Base-by-base conservation (phyloP, 2,797 vertebrate species). In the Eulemur mongoz region DNA sequence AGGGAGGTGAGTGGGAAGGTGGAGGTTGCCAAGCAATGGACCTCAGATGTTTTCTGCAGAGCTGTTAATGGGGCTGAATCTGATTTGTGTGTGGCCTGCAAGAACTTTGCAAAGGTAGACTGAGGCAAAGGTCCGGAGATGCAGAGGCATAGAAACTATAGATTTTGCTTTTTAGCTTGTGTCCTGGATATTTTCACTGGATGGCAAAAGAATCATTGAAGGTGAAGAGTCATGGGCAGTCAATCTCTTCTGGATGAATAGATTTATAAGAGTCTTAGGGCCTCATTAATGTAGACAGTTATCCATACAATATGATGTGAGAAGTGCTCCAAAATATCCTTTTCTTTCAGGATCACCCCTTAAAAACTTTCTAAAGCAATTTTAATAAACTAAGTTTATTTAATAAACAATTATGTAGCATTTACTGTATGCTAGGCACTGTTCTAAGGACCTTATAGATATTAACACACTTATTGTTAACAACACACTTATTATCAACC, bases 41-140 rank as follows among this genome's bases (percentile, higher is more conserved):
- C 72, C 54, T 94, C 70, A 93, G 94, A 93, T 96, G 76, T 67
- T 90, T 38, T 89, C 85, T 87, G 87, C 52, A 87, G 65, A 54
- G 54, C 76, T 96, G 80, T 94, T 97, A 95, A 96, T 93, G 59
- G 61, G 69, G 52, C 35, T 82, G 93, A 95, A 88, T 91, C 45
- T 91, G 89, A 84, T 90, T 81, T 86, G 69, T 91, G 83, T 84
- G 93, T 70, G 94, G 93, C 63, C 35, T 89, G 65, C 70, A 96
- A 96, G 59, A 76, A 95, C 43, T 95, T 97, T 90, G 61, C 86
- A 96, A 92, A 95, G 43, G 75, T 94, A 91, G 82, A 52, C 40
- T 15, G 72, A 93, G 80, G 50, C 48, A 92, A 91, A 97, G 70
- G 65, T 93, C 76, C 93, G 69, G 80, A 69, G 50, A 88, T 69